phyloP scores from a whole-genome alignment of 2,797 vertebrate species.

The Epinephelus awoara region DNA sequence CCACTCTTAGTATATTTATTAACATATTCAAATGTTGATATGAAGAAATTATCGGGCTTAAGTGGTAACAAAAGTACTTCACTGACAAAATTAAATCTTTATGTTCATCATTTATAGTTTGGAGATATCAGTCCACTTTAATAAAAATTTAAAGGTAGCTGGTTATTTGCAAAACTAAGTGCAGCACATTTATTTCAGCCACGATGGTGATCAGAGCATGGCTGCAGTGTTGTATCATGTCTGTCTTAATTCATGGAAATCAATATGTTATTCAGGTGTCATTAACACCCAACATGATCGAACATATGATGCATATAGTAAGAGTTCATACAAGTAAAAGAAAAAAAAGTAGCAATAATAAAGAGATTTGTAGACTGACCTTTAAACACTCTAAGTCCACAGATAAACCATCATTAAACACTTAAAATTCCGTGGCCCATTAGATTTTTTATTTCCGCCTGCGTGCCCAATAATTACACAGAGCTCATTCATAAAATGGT shows the following conservation, averaged over 20 bases:
- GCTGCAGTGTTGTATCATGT: constrained; percentile 3
- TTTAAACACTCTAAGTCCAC: not conserved
- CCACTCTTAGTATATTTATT: not conserved
- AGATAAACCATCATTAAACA: not conserved
- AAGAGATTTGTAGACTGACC: constrained; percentile 14
- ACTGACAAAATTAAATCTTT: not conserved
- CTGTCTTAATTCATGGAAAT: not conserved
- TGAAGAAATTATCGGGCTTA: not conserved
- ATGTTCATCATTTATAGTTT: not conserved
- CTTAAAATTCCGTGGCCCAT: not conserved
- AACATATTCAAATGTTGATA: not conserved
- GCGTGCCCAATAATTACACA: not conserved
- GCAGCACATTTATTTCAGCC: too few relatives aligned
- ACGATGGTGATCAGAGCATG: not conserved
- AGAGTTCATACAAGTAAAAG: not conserved
- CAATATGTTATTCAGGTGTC: not conserved
- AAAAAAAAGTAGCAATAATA: not conserved
- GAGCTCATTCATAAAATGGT: constrained; percentile 18
- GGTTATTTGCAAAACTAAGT: too few relatives aligned
- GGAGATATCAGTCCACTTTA: not conserved
- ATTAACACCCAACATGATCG: not conserved
- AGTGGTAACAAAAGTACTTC: not conserved
- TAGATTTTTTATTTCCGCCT: not conserved
- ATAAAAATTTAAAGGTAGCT: too few relatives aligned
- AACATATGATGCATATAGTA: not conserved